A percentile compares a stretch with the other conserved stretches of the same genome.
phyloP scores from a whole-genome alignment of 2,113 vertebrate species.

The Gobio gobio region DNA sequence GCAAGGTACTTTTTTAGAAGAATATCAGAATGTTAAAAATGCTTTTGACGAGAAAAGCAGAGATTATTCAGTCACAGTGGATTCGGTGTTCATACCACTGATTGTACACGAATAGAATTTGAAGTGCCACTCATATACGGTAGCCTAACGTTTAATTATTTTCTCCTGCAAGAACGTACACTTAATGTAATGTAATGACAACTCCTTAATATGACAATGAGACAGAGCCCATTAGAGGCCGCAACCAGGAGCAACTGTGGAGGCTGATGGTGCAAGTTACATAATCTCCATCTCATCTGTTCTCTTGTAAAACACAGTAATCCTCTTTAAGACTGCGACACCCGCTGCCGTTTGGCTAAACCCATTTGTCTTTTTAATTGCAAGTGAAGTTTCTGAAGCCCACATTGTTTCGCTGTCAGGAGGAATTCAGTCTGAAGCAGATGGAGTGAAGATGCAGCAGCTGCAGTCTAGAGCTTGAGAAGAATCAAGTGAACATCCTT shows the following conservation, averaged over 20 bases:
- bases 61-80: background rate
- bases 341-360: background rate
- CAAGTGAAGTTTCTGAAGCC: background rate
- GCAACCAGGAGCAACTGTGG: background rate
- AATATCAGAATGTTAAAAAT: background rate
- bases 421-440: background rate
- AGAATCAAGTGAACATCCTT: background rate
- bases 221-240: background rate
- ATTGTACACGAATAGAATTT: background rate
- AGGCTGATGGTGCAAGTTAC: slow-evolving; percentile 2
- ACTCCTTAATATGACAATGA: background rate
- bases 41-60: background rate
- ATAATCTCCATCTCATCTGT: slow-evolving; percentile 3
- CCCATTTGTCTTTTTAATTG: slow-evolving; percentile 19
- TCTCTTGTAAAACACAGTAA: background rate
- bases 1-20: background rate
- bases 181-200: background rate
- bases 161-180: background rate
- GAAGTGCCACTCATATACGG: background rate
- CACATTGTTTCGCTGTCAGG: background rate
- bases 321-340: background rate
- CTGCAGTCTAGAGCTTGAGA: background rate
- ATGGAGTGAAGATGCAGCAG: background rate
- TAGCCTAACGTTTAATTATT: background rate
- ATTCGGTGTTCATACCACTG: background rate